Conservation (phyloP, 37 sponge, comb jelly and placozoan species). For the Halichondria panicea region DNA sequence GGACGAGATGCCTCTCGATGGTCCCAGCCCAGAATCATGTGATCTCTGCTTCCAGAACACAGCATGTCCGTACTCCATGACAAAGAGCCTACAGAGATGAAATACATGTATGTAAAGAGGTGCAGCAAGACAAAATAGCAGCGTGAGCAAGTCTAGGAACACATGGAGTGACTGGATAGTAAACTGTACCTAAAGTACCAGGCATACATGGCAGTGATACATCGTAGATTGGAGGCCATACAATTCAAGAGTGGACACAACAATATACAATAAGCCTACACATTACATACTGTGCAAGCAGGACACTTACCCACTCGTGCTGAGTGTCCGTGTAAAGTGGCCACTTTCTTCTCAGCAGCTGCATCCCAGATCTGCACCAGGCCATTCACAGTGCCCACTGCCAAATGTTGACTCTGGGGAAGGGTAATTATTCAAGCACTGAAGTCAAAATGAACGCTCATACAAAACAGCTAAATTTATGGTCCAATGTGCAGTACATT, state of each 20-base stretch:
- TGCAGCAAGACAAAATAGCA: no score
- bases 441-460: no score
- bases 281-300: background rate
- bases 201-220: no score
- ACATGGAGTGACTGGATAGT: background rate
- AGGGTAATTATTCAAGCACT: background rate
- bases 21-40: constrained; percentile 88
- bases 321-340: constrained; percentile 62
- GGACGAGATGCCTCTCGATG: constrained; percentile 34
- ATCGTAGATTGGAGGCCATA: no score
- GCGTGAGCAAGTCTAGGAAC: no score
- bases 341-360: constrained; percentile 39
- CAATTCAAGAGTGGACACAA: background rate
- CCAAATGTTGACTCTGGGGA: constrained; percentile 63
- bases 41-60: constrained; percentile 87
- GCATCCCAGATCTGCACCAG: constrained; percentile 90
- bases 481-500: no score
- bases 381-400: constrained; percentile 77
- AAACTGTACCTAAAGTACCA: no score
- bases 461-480: no score
- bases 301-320: constrained; percentile 62
- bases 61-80: constrained; percentile 86
- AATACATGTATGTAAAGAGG: no score
- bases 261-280: background rate
- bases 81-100: constrained; percentile 65